A percentile compares a stretch with the other conserved stretches of the same genome.
Conservation (phyloP, 2,113 vertebrate genomes). For the Glaucomys volans region DNA sequence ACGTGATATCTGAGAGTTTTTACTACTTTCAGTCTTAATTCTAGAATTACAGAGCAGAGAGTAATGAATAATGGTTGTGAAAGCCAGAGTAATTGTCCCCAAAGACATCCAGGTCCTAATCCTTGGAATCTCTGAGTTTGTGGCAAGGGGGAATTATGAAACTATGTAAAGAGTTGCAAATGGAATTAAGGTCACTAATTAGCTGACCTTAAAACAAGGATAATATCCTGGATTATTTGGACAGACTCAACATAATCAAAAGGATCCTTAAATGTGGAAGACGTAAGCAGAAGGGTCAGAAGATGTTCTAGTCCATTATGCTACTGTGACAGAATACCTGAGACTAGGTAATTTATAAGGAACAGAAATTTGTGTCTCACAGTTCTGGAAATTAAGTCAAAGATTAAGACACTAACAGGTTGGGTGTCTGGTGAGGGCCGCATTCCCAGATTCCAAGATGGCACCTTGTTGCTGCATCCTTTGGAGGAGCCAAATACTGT, state of each 20-base stretch:
- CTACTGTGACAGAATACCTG: not conserved
- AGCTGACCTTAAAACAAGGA: conserved; percentile 1
- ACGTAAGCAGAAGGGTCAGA: not conserved
- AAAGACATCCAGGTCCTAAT: not conserved
- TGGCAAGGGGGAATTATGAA: not conserved
- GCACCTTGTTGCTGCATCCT: not conserved
- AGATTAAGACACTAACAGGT: not conserved
- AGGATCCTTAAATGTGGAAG: not conserved
- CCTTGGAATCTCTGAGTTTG: not conserved
- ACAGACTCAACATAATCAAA: not conserved
- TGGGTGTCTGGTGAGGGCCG: not conserved
- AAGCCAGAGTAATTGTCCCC: not conserved
- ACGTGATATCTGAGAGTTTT: not conserved
- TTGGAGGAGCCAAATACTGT: not conserved
- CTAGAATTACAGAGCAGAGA: not conserved
- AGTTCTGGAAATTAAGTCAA: not conserved
- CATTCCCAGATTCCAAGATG: not conserved
- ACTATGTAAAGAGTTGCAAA: not conserved
- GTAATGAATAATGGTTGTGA: not conserved
- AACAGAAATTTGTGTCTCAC: not conserved
- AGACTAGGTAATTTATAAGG: not conserved
- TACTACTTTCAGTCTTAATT: not conserved
- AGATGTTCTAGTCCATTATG: not conserved
- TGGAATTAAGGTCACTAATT: conserved; percentile 8
- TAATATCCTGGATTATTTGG: not conserved